phyloP scores from a whole-genome alignment of 1,140 invertebrate genomes.

The Neomicropteryx cornuta region DNA sequence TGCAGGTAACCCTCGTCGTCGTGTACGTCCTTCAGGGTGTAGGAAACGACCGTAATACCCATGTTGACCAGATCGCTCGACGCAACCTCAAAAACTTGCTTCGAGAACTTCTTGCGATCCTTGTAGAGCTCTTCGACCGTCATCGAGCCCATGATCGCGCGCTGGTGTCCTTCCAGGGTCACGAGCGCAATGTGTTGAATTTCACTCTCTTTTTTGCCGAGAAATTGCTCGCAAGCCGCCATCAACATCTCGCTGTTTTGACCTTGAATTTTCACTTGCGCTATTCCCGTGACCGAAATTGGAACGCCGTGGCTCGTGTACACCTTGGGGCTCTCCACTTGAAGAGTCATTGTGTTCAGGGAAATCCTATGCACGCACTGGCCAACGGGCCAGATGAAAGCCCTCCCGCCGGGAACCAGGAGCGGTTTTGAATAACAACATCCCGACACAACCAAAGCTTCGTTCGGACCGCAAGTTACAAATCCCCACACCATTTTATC shows the following conservation, averaged over 20 bases:
- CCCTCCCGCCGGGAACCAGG: slow-evolving; percentile 78
- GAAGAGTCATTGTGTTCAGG: slow-evolving; percentile 83
- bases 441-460: slow-evolving; percentile 55
- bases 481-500: slow-evolving; percentile 67
- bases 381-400: slow-evolving; percentile 87
- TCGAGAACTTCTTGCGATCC: slow-evolving; percentile 90
- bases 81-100: slow-evolving; percentile 80
- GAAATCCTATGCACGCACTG: slow-evolving; percentile 87
- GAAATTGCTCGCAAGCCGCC: slow-evolving; percentile 84
- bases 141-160: slow-evolving; percentile 93
- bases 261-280: slow-evolving; percentile 84
- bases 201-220: slow-evolving; percentile 75
- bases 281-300: slow-evolving; percentile 86
- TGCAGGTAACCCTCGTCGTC: slow-evolving; percentile 89
- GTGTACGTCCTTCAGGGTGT: slow-evolving; percentile 86
- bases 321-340: slow-evolving; percentile 71
- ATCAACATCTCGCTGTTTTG: slow-evolving; percentile 79
- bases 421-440: slow-evolving; percentile 75
- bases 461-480: slow-evolving; percentile 79
- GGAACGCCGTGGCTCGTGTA: slow-evolving; percentile 88
- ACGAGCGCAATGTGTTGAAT: slow-evolving; percentile 80
- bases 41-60: slow-evolving; percentile 90
- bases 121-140: slow-evolving; percentile 96
- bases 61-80: slow-evolving; percentile 87
- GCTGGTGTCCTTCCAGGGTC: slow-evolving; percentile 84